Percentiles rank a stretch among this genome's conserved stretches.
phyloP scores from a whole-genome alignment of 1,140 invertebrate species.

The Philotrypesis tridentata region DNA sequence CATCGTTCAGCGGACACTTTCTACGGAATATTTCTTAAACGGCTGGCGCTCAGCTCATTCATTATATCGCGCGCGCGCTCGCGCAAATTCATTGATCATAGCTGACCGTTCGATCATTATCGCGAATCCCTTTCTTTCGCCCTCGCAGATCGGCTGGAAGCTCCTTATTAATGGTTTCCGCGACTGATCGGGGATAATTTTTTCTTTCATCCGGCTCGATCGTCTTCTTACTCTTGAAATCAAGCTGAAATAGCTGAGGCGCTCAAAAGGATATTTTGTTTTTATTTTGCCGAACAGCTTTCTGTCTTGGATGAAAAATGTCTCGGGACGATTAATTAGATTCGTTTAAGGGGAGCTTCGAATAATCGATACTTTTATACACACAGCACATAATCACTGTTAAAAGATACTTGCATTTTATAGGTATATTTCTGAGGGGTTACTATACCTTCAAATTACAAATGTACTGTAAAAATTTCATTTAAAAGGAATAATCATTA shows the following conservation, averaged over 20 bases:
- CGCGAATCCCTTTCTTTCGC: not conserved
- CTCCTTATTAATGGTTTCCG: constrained; percentile 35
- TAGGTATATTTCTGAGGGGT: too few relatives aligned
- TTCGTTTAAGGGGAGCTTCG: too few relatives aligned
- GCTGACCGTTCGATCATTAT: constrained; percentile 29
- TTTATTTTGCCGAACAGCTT: too few relatives aligned
- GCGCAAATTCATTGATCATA: constrained; percentile 17
- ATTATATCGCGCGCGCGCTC: constrained; percentile 13
- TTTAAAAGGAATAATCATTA: too few relatives aligned
- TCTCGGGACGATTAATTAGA: too few relatives aligned
- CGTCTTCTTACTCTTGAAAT: not conserved
- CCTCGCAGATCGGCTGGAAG: not conserved
- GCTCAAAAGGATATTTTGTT: not conserved
- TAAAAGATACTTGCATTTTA: too few relatives aligned
- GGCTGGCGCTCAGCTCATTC: not conserved
- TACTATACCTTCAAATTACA: too few relatives aligned
- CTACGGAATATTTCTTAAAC: not conserved
- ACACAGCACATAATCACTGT: too few relatives aligned
- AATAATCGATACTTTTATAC: too few relatives aligned
- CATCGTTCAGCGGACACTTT: not conserved
- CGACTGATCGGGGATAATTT: constrained; percentile 8
- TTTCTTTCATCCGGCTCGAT: not conserved
- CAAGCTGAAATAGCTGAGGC: not conserved
- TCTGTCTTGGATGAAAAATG: not conserved
- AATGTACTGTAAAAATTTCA: too few relatives aligned